phyloP scores from a whole-genome alignment of 2,888 invertebrate species.

The Listrodromus nycthemerus region DNA sequence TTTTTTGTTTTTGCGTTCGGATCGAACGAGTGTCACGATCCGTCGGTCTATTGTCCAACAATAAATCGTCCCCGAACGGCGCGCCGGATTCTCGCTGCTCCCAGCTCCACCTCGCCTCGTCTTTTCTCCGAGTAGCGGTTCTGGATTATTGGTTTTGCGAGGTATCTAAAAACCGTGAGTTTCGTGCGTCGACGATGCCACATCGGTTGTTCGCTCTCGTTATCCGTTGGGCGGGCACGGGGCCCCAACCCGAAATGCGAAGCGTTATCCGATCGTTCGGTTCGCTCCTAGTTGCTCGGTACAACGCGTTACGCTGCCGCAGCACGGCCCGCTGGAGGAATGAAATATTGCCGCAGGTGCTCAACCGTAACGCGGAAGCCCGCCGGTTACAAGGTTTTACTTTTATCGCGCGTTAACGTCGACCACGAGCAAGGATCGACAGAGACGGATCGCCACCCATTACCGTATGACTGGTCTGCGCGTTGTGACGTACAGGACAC shows the following conservation, averaged over 20 bases:
- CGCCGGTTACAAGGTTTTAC: conserved; percentile 72
- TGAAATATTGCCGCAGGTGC: conserved; percentile 66
- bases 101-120: not conserved
- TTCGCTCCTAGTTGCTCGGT: conserved; percentile 5
- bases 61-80: not conserved
- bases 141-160: not conserved
- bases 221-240: conserved; percentile 27
- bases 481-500: conserved; percentile 48
- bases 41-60: not conserved
- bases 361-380: conserved; percentile 68
- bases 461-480: conserved; percentile 64
- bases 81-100: not conserved
- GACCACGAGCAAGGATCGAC: conserved; percentile 68
- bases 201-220: conserved; percentile 38
- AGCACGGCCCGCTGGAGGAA: conserved; percentile 50
- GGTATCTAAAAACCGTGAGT: conserved; percentile 10
- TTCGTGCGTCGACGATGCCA: conserved; percentile 32
- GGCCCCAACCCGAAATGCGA: conserved; percentile 57
- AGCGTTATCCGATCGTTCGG: conserved; percentile 60
- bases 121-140: not conserved
- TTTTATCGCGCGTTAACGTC: conserved; percentile 72
- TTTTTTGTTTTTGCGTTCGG: not conserved
- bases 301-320: conserved; percentile 44
- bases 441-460: conserved; percentile 69
- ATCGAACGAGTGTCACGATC: not conserved